Evolutionary conservation across 2,888 invertebrate species (phyloP).

Genomic region (Drosophila anomalata): DNA sequence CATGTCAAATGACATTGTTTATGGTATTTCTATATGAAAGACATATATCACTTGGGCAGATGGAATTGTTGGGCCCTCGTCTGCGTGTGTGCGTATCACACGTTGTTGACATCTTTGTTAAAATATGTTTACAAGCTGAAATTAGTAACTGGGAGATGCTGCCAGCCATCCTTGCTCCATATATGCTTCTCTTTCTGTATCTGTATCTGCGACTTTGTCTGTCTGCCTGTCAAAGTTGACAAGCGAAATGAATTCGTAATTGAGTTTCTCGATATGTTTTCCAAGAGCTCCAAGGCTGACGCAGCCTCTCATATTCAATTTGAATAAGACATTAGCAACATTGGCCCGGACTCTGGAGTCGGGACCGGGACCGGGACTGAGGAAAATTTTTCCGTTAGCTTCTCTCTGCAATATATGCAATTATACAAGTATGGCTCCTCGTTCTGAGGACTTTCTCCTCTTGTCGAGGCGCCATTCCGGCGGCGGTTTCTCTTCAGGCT

Average conservation of each 20-base stretch:
- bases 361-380: background rate
- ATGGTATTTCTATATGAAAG: conserved; percentile 76
- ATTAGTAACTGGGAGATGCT: conserved; percentile 58
- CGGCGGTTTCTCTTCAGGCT: conserved; percentile 32
- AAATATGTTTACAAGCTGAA: conserved; percentile 78
- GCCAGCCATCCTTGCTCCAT: conserved; percentile 12
- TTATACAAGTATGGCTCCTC: conserved; percentile 17
- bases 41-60: conserved; percentile 53
- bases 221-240: conserved; percentile 62
- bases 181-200: background rate
- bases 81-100: conserved; percentile 69
- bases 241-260: conserved; percentile 79
- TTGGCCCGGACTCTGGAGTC: conserved; percentile 15
- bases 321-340: conserved; percentile 53
- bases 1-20: conserved; percentile 80
- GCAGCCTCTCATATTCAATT: conserved; percentile 48
- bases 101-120: conserved; percentile 78
- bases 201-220: conserved; percentile 40
- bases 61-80: conserved; percentile 28
- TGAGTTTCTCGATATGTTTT: conserved; percentile 64
- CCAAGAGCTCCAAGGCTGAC: conserved; percentile 22
- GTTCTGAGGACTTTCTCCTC: background rate
- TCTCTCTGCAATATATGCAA: conserved; percentile 38
- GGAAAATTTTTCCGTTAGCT: conserved; percentile 37
- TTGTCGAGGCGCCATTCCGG: conserved; percentile 51